Conservation (phyloP, 1,140 invertebrate species). For the Pseudobourletiella spinata region DNA sequence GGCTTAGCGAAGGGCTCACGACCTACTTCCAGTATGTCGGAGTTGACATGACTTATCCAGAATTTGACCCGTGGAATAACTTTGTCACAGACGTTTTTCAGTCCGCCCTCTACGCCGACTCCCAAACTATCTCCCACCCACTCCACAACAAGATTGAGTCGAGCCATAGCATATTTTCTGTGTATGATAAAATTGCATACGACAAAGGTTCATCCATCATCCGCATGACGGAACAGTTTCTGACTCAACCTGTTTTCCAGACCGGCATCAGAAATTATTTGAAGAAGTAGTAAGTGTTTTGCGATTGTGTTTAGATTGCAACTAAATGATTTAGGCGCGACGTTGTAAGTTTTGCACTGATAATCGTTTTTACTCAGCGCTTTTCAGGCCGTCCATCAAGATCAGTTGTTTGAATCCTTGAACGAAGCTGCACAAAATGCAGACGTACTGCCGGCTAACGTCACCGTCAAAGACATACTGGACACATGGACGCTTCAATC, state of each 20-base stretch:
- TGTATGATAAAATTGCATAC: constrained; percentile 12
- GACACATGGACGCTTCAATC: constrained; percentile 69
- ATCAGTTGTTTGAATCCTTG: constrained; percentile 61
- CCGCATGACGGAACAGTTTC: constrained; percentile 14
- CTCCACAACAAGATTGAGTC: background rate
- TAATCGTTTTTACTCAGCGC: constrained; percentile 41
- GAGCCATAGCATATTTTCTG: background rate
- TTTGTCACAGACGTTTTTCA: constrained; percentile 8
- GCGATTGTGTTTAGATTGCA: too few relatives aligned
- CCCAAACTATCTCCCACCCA: background rate
- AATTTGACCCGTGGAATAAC: constrained; percentile 8
- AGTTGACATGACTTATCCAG: constrained; percentile 4
- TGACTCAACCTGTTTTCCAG: constrained; percentile 10
- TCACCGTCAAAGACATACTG: constrained; percentile 58
- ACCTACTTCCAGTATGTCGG: constrained; percentile 5
- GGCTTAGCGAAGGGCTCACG: constrained; percentile 16
- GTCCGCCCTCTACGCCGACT: constrained; percentile 1
- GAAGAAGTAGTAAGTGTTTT: background rate
- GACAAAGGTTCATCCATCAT: constrained; percentile 13
- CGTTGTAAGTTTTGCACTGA: too few relatives aligned
- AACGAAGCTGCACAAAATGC: constrained; percentile 43
- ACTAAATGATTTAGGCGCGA: too few relatives aligned
- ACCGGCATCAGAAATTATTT: constrained; percentile 5
- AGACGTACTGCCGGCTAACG: background rate
- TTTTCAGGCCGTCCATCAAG: constrained; percentile 56